These are phyloP conservation scores for Erpornis zantholeuca DNA, from an alignment of 2,113 vertebrate species.

Conservation along the genomic window DNA sequence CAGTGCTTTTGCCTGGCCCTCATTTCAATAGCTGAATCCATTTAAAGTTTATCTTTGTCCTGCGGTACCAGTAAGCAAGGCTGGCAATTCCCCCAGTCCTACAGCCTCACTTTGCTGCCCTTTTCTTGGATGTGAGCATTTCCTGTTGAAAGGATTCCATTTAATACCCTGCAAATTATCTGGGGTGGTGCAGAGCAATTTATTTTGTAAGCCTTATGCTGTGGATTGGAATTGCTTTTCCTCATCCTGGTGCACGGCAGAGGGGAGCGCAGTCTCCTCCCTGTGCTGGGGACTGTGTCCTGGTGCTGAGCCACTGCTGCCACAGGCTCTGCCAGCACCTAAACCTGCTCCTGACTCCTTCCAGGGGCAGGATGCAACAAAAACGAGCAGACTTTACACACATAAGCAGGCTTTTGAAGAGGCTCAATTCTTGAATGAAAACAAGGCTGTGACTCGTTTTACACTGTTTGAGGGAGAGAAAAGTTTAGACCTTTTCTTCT, in stretches of 20 bases:
- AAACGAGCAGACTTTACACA: background rate
- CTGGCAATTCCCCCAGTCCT: slow-evolving; percentile 13
- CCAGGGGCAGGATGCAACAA: background rate
- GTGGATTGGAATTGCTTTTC: slow-evolving; percentile 57
- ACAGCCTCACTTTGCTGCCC: background rate
- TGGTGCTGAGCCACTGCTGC: background rate
- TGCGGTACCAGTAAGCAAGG: background rate
- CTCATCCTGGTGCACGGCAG: background rate
- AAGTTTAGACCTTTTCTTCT: background rate
- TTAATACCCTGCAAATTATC: slow-evolving; percentile 64
- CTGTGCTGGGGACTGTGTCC: background rate
- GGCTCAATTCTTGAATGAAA: background rate
- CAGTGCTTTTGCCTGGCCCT: background rate
- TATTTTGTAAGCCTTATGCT: slow-evolving; percentile 43
- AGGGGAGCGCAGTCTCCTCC: fast-evolving
- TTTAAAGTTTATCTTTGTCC: slow-evolving; percentile 39
- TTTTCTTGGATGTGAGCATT: background rate
- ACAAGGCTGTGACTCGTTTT: background rate
- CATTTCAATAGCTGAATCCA: background rate
- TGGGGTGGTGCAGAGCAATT: slow-evolving; percentile 45
- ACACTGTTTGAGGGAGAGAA: background rate
- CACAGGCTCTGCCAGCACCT: background rate
- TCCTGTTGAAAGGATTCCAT: slow-evolving; percentile 48
- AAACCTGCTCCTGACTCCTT: background rate
- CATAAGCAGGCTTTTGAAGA: background rate